phyloP scores from a whole-genome alignment of 2,113 vertebrate species.

The Pelobates fuscus region DNA sequence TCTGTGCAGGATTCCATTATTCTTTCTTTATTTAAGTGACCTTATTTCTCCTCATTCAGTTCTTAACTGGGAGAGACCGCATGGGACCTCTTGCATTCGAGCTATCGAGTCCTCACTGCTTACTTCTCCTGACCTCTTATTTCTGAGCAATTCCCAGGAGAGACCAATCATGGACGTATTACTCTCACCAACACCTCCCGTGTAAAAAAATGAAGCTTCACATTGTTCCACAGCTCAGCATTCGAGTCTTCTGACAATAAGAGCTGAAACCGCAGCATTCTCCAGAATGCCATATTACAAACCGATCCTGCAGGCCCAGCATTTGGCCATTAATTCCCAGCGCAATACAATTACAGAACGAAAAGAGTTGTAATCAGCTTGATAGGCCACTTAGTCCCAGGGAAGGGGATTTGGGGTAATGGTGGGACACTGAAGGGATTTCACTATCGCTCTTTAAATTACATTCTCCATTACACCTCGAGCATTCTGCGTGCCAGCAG shows the following conservation, averaged over 20 bases:
- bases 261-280: background rate
- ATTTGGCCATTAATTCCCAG: no score
- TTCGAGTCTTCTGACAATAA: background rate
- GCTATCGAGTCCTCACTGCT: background rate
- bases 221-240: background rate
- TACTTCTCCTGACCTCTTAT: constrained; percentile 1
- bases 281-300: background rate
- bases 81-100: background rate
- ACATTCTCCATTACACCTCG: constrained; percentile 48
- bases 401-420: background rate
- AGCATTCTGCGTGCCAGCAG: constrained; percentile 41
- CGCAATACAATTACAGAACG: constrained; percentile 63
- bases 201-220: background rate
- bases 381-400: constrained; percentile 64
- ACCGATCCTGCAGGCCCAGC: constrained; percentile 45
- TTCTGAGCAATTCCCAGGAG: constrained; percentile 2
- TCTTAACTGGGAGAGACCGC: background rate
- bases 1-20: background rate
- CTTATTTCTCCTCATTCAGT: background rate
- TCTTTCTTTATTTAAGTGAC: background rate
- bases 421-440: constrained; percentile 31
- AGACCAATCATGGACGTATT: constrained; percentile 1
- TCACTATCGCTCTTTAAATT: constrained; percentile 58
- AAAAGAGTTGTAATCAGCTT: constrained; percentile 67
- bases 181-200: background rate